phyloP scores from a whole-genome alignment of 2,113 vertebrate genomes.

The Myrmecobius fasciatus region DNA sequence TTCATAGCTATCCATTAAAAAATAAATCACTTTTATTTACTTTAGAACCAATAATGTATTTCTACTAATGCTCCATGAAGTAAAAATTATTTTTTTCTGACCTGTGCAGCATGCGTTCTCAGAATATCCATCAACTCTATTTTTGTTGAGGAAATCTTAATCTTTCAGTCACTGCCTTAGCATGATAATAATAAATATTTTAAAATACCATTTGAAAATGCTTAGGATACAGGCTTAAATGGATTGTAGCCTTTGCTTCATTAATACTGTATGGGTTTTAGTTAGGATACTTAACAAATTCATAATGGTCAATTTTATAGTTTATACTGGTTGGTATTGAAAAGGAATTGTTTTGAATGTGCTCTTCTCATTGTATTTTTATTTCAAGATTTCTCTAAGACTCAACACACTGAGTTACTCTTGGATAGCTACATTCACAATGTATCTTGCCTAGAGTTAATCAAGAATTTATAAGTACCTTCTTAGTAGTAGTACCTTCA shows the following conservation, averaged over 20 bases:
- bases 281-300: not conserved
- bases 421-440: not conserved
- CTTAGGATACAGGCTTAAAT: too few species aligned
- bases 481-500: too few species aligned
- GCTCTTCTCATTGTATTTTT: not conserved
- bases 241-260: not conserved
- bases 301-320: not conserved
- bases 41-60: not conserved
- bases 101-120: not conserved
- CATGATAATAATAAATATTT: not conserved
- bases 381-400: not conserved
- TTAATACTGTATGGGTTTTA: not conserved
- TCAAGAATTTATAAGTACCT: too few species aligned
- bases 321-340: not conserved
- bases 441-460: too few species aligned
- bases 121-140: not conserved
- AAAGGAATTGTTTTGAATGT: not conserved
- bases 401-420: not conserved
- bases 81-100: not conserved
- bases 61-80: not conserved
- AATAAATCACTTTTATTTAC: not conserved
- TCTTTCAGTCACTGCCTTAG: not conserved
- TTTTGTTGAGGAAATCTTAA: not conserved
- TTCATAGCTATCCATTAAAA: not conserved
- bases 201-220: too few species aligned